phyloP scores from a whole-genome alignment of 2,797 vertebrate genomes.

The Falco columbarius region DNA sequence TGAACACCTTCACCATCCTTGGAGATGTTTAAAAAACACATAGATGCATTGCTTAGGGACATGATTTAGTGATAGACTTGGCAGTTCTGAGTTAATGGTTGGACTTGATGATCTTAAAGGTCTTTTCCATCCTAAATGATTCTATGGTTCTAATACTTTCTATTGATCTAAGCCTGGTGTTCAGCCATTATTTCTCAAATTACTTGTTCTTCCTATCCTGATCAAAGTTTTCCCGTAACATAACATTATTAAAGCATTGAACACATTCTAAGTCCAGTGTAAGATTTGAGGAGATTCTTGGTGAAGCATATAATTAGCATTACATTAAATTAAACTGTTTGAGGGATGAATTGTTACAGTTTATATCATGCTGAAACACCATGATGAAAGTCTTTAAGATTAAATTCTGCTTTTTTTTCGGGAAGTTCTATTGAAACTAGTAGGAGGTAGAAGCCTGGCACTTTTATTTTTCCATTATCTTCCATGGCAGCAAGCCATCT shows the following conservation, averaged over 20 bases:
- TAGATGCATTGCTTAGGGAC: too few species aligned
- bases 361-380: not conserved
- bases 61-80: too few species aligned
- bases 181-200: not conserved
- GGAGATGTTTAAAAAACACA: too few species aligned
- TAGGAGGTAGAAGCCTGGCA: not conserved
- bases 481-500: not conserved
- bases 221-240: not conserved
- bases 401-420: not conserved
- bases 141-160: not conserved
- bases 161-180: not conserved
- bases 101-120: too few species aligned
- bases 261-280: not conserved
- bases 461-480: constrained; percentile 43
- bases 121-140: too few species aligned
- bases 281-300: not conserved
- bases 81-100: too few species aligned
- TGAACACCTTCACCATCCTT: not conserved
- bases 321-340: not conserved
- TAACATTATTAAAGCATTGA: not conserved
- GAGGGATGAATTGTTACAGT: not conserved
- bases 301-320: not conserved
- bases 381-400: not conserved
- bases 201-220: not conserved
- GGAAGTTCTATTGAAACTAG: not conserved